Evolutionary conservation across 1,140 invertebrate genomes (phyloP), one percentile per base, ranked within the genome.

Genomic region (Asobara japonica): DNA sequence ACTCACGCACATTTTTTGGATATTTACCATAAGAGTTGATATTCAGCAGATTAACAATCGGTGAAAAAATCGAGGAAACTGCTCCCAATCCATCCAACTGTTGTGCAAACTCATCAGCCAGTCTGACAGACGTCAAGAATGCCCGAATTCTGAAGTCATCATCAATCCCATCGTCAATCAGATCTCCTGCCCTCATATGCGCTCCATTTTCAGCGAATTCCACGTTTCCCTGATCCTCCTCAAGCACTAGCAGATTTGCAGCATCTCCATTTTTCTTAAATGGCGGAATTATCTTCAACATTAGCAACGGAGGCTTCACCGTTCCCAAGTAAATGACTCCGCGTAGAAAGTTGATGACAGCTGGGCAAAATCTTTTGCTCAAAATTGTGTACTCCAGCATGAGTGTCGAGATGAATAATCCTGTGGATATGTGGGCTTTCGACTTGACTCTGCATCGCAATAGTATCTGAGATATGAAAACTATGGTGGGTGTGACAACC

Each of bases 401-500:
- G 48, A 96, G 82, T 2, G 91, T 91, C 25, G 89, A 89, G 56
- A 97, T 72, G 79, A 95, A 95, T 22, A 97, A 83, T n/a, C 95
- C 95, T 83, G 90, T 91, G 10, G 93, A 88, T 77, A 97, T 87
- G 74, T 95, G 93, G 73, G 87, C 85, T 10, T 90, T 89, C 36
- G 86, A 90, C 75, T 88, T 90, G 27, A 95, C 89, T 75, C 86
- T 88, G 73, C 90, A 89, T 77, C 87, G 87, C 4, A 88, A 85
- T 72, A 98, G 86, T 74, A 97, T 93, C 83, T 97, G 92, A 33
- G 91, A 90, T 87, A 97, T 94, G 78, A 97, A 96, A 45, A 96
- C 86, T 64, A 95, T 88, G 78, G 92, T 91, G 48, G 96, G 95
- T 8, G 95, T 96, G 29, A 93, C 92, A n/a, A 97, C 89, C 1